Conservation (phyloP, 2,888 invertebrate species). For the Euzophera pinguis region DNA sequence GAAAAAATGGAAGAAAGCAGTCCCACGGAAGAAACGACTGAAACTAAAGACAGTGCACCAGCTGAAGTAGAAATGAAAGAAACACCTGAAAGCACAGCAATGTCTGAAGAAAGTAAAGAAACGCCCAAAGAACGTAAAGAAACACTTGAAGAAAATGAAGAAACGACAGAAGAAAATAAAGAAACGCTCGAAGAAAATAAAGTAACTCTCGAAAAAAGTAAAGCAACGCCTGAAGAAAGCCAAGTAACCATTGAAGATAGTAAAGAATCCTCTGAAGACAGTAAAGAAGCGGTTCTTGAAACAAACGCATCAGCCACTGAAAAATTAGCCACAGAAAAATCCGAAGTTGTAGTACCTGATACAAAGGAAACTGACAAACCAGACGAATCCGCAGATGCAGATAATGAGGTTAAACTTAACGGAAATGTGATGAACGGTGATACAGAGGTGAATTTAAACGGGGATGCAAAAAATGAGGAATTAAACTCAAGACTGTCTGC, state of each 20-base stretch:
- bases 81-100: constrained; percentile 9
- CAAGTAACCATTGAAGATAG: constrained; percentile 16
- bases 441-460: constrained; percentile 47
- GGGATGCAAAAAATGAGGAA: constrained; percentile 54
- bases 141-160: neutral
- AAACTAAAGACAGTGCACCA: constrained; percentile 16
- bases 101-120: neutral
- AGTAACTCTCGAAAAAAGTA: constrained; percentile 23
- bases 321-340: constrained; percentile 22
- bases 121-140: neutral
- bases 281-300: constrained; percentile 12
- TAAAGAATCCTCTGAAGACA: constrained; percentile 16
- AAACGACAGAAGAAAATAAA: constrained; percentile 18
- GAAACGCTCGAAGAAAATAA: constrained; percentile 17
- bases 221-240: constrained; percentile 21
- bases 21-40: constrained; percentile 19
- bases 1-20: constrained; percentile 28
- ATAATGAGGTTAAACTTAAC: constrained; percentile 45
- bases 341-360: constrained; percentile 19
- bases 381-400: constrained; percentile 30
- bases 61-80: constrained; percentile 19
- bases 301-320: constrained; percentile 19
- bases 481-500: constrained; percentile 57
- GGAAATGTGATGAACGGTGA: constrained; percentile 60
- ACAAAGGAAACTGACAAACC: constrained; percentile 20